Base-by-base conservation (phyloP, 1,140 invertebrate genomes). In the Zaprionus vittiger region DNA sequence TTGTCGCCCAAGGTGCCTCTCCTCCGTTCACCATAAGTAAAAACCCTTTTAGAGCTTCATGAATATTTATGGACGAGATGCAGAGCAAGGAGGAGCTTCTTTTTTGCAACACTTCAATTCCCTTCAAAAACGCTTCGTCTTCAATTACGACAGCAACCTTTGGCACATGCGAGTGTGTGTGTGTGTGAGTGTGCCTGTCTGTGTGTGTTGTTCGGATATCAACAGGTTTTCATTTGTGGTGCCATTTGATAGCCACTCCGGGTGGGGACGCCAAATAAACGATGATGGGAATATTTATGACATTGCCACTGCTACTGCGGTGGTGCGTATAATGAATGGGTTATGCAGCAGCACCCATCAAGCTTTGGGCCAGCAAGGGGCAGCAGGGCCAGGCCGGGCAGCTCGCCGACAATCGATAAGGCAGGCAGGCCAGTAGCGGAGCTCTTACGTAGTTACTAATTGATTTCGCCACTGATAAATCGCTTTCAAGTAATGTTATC, bases 281-380 rank as follows among this genome's bases (percentile, higher is more conserved):
- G 81, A 82, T 91, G 81, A 91, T 91, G 89, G 87, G 89, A 91
- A 91, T 91, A 91, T 91, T 87, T 91, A 91, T 91, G 87, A 91
- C 87, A 89, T 66, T 83, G 74, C 83, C 73, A 72, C 31, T 70
- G 67, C 60, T 80, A 71, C 87, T 11, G 31, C 79, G 47, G 17
- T 52, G 73, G 79, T 87, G 73, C 76, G 79, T 84, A 91, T 91
- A 91, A 91, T 91, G 87, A 91, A 91, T 91, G 81, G 89, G 72
- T 77, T 76, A 80, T 74, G 81, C 64, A 62, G 63, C 65, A 24
- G 31, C 59, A 70, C 57, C 47, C 49, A 56, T 61, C 26, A 22
- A 44, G 20, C 22, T 55, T 22, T 38, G n/a, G 11, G 11, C 56
- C 73, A 44, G 17, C 22, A 34, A 34, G 49, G 41, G 38, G n/a